These are phyloP conservation scores for Pangasianodon gigas DNA, from an alignment of 2,113 vertebrate genomes.

Conservation along the genomic window DNA sequence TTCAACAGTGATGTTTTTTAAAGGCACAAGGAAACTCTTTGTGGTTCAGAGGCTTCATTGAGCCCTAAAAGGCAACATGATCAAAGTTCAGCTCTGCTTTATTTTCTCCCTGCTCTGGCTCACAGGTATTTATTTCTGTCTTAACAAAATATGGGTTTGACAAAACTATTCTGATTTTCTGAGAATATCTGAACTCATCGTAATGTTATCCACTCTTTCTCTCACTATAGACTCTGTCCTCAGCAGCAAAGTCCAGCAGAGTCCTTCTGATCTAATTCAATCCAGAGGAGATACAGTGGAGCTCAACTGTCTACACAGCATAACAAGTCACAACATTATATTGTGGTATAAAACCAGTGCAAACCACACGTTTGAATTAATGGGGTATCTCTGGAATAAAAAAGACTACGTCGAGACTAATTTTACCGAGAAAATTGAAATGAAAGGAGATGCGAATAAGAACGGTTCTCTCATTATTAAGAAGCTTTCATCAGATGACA, in stretches of 20 bases:
- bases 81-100: neutral
- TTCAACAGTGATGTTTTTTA: neutral
- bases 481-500: conserved; percentile 44
- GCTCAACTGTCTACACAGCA: conserved; percentile 30
- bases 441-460: conserved; percentile 30
- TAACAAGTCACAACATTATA: neutral
- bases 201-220: neutral
- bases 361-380: neutral
- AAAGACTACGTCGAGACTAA: conserved; percentile 53
- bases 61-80: neutral
- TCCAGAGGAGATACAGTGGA: neutral
- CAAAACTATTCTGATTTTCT: neutral
- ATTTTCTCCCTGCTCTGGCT: conserved; percentile 5
- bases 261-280: conserved; percentile 30
- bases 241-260: conserved; percentile 40
- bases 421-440: conserved; percentile 19
- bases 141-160: neutral
- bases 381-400: conserved; percentile 37
- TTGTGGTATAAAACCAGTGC: conserved; percentile 38
- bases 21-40: neutral
- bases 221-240: neutral
- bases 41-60: neutral
- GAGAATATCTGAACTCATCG: neutral
- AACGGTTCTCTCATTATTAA: conserved; percentile 51
- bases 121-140: neutral